Base-by-base conservation (phyloP, 1,140 invertebrate species). In the Danaus melanippus region DNA sequence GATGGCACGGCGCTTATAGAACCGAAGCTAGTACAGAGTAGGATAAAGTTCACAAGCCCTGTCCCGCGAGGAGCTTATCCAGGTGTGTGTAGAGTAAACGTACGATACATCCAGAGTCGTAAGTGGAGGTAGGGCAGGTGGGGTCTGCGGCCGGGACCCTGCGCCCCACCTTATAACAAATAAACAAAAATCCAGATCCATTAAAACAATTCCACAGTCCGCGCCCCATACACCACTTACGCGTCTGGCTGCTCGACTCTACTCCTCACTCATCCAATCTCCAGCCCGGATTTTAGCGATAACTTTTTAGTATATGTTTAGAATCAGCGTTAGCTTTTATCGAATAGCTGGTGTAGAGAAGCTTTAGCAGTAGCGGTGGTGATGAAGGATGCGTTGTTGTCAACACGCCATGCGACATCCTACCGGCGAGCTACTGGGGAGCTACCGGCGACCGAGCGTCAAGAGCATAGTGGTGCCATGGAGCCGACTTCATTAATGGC, bases 21-120 rank as follows among this genome's bases (percentile, higher is more conserved):
- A 32, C 21, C 21, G 21, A 7, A 32, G 21, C 21, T 32, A 5
- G 6, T 32, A 32, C 21, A 32, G 21, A 7, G 21, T 32, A 32
- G 7, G 21, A 5, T 32, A 32, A 32, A 32, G 21, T 32, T 32
- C 21, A 32, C 21, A 8, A 32, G 21, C 21, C 21, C 21, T 32
- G 21, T 8, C 21, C 21, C 21, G 21, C 6, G 21, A 32, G 21
- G 21, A 32, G 21, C 21, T 32, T 32, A 32, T 32, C 21, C 21
- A 32, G 15, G 15, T 32, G 21, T 32, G 21, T 32, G 6, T 32
- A 32, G n/a, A n/a, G 21, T 32, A 56, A 69, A 88, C 87, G 76
- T 88, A 88, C 87, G 87, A 86, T 88, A 86, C 85, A 87, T 87
- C 87, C 87, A 88, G 81, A 88, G 85, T 75, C 85, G 87, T 81